Evolutionary conservation across 1,140 invertebrate genomes (phyloP), one percentile per base, ranked within the genome.

Genomic region (Xylocopa sonorina): DNA sequence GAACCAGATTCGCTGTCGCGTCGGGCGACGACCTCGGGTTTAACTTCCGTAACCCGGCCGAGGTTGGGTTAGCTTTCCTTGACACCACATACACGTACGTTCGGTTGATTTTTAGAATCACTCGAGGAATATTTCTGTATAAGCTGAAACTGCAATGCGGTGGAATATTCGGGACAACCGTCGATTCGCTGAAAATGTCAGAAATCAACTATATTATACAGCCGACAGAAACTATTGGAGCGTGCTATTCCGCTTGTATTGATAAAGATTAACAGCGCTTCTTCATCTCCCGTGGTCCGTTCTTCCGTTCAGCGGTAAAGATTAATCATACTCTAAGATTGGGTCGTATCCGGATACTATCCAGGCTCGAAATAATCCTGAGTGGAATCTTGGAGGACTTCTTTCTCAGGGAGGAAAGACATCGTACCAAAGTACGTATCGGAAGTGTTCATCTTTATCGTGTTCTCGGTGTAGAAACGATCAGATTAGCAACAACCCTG

Each of bases 1-100:
- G 62, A 51, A 46, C n/a, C 66, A 72, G 84, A 89, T 89, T 88
- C 88, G 88, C 78, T 74, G 80, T 53, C 69, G 71, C 72, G 66
- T 72, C 72, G 71, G 55, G 18, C 67, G 62, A 69, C 81, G 76
- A 51, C 55, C 76, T 83, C 81, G 74, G n/a, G n/a, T n/a, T n/a
- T n/a, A n/a, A n/a, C n/a, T n/a, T n/a, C n/a, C n/a, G n/a, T n/a
- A n/a, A n/a, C n/a, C n/a, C n/a, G n/a, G n/a, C n/a, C n/a, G n/a
- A n/a, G n/a, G n/a, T n/a, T n/a, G n/a, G n/a, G n/a, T n/a, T n/a
- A n/a, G n/a, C n/a, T n/a, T 32, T 72, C 51, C 14, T 12, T 46
- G 10, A 10, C 10, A 46, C 3, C 43, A n/a, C n/a, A n/a, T n/a
- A n/a, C n/a, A n/a, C n/a, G n/a, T n/a, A n/a, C 43, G 43, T 46